Conservation (phyloP, 2,888 invertebrate genomes). For the Serripes groenlandicus region DNA sequence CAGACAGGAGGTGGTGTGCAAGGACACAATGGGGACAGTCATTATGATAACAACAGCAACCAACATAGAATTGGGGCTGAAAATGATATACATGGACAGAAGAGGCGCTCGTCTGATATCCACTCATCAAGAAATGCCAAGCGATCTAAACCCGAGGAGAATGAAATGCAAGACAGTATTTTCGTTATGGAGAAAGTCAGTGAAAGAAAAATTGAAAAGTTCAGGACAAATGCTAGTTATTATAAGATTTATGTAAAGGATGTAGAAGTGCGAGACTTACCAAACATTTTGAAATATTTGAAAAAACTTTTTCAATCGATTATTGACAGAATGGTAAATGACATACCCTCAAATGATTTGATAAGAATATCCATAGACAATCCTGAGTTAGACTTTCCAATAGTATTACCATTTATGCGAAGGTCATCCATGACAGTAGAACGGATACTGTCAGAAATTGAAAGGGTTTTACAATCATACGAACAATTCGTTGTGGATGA, state of each 20-base stretch:
- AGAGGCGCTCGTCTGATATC: too few species aligned
- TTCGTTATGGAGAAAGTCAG: slow-evolving; percentile 21
- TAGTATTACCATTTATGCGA: slow-evolving; percentile 35
- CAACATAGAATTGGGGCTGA: too few species aligned
- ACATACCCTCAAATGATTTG: slow-evolving; percentile 33
- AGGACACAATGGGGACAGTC: too few species aligned
- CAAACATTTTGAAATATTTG: slow-evolving; percentile 17
- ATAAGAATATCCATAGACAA: slow-evolving; percentile 46
- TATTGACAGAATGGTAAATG: background rate
- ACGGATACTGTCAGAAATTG: slow-evolving; percentile 47
- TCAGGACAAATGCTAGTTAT: slow-evolving; percentile 23
- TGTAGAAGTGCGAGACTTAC: slow-evolving; percentile 18
- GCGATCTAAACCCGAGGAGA: too few species aligned
- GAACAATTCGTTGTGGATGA: slow-evolving; percentile 9
- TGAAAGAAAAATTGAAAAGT: slow-evolving; percentile 26
- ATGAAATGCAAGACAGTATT: slow-evolving; percentile 2
- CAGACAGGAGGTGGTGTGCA: too few species aligned
- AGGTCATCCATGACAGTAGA: slow-evolving; percentile 41
- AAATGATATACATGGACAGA: too few species aligned
- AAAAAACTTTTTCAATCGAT: slow-evolving; percentile 21
- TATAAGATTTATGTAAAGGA: slow-evolving; percentile 24
- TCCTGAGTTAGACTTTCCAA: slow-evolving; percentile 45
- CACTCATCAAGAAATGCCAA: too few species aligned
- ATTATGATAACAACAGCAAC: too few species aligned
- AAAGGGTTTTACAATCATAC: slow-evolving; percentile 48